Base-by-base conservation (phyloP, 2,888 invertebrate species). In the Drosophila recens region DNA sequence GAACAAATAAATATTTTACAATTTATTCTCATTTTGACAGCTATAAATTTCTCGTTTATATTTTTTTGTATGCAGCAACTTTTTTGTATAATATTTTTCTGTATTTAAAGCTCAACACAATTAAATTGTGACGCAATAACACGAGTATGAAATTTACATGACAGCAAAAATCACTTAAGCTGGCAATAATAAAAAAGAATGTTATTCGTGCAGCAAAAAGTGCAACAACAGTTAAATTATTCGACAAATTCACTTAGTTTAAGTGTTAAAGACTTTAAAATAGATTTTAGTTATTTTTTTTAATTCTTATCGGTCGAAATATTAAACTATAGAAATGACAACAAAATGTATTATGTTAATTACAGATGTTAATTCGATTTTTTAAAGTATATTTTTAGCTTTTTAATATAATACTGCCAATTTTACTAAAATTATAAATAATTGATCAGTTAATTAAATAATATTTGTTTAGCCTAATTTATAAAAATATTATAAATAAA, bases 151-250 rank as follows among this genome's bases (percentile, higher is more conserved):
- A 15, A 15, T 15, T 30, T 48, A n/a, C 15, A 59, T 30, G 49
- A 49, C 59, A 59, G 40, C 40, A 40, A 59, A 59, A 59, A 17
- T 40, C 40, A n/a, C 40, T 49, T 49, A 33, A 49, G 59, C 33
- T 59, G 38, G 30, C 59, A 49, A 33, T 49, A 11, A 48, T 38
- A 46, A 11, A 36, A 20, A 45, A 20, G 2, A 23, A 3, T 36
- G 20, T 23, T 17, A 27, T 38, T 58, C 48, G 48, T 48, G 46
- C 48, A 30, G 48, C 38, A 17, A 38, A 58, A 58, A 27, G 27
- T 48, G 57, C 57, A 27, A 34, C n/a, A 13, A 10, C n/a, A 34
- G n/a, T 34, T 23, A 30, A 59, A 49, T 59, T 30, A 40, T 48
- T 23, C 4, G 23, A 33, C 8, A 15, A 43, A 34, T 17, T 15